Evolutionary conservation across 2,888 invertebrate genomes (phyloP).

Genomic region (Cheilosia pagana): DNA sequence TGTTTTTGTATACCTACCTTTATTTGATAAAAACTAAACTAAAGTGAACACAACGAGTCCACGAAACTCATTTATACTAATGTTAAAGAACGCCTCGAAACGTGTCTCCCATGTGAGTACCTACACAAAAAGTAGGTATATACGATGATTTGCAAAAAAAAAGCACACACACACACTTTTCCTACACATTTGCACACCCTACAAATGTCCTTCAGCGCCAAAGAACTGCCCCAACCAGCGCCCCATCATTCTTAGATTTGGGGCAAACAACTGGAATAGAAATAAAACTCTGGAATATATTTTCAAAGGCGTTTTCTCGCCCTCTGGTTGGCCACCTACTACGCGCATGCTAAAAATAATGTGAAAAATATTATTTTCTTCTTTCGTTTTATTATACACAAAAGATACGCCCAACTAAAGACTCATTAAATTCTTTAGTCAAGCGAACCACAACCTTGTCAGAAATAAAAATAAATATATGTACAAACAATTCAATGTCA

Average conservation of each 20-base stretch:
- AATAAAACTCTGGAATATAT: slow-evolving; percentile 17
- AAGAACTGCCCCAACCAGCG: background rate
- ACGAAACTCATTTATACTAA: too few species aligned
- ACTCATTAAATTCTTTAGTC: background rate
- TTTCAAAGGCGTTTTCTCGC: slow-evolving; percentile 58
- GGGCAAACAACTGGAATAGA: background rate
- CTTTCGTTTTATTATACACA: slow-evolving; percentile 16
- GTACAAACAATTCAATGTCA: slow-evolving; percentile 14
- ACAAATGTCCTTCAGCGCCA: slow-evolving; percentile 32
- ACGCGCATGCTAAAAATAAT: slow-evolving; percentile 58
- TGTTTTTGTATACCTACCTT: too few species aligned
- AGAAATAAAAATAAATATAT: background rate
- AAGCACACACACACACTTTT: slow-evolving; percentile 2
- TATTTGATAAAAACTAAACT: too few species aligned
- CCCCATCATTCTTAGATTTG: background rate
- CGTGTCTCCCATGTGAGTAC: slow-evolving; percentile 36
- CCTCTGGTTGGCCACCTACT: slow-evolving; percentile 54
- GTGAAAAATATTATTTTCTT: slow-evolving; percentile 31
- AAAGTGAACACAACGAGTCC: too few species aligned
- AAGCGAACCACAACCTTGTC: background rate
- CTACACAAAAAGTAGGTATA: background rate
- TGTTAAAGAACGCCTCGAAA: background rate
- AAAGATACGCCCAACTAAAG: slow-evolving; percentile 32
- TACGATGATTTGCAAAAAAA: slow-evolving; percentile 16
- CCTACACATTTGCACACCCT: slow-evolving; percentile 20